Conservation (phyloP, 2,888 invertebrate genomes). For the Rutpela maculata region DNA sequence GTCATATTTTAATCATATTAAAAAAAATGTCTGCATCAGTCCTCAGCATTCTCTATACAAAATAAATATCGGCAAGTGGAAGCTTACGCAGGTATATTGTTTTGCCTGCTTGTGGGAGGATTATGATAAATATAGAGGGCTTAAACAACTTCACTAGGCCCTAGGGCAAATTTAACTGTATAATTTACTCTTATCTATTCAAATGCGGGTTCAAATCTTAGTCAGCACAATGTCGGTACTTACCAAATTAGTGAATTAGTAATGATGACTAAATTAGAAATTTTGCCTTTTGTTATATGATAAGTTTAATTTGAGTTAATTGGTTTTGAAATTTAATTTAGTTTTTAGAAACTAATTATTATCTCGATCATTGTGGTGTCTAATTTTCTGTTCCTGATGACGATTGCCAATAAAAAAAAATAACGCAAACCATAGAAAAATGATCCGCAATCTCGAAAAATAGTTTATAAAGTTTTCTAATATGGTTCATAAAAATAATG, state of each 20-base stretch:
- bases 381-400: too few species aligned
- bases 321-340: background rate
- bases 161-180: conserved; percentile 33
- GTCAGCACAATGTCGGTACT: conserved; percentile 23
- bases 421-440: too few species aligned
- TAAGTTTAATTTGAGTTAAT: background rate
- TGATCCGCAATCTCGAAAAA: too few species aligned
- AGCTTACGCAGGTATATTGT: conserved; percentile 21
- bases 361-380: too few species aligned
- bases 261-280: background rate
- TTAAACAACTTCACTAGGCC: conserved; percentile 33
- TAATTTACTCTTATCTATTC: conserved; percentile 36
- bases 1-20: too few species aligned
- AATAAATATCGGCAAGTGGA: background rate
- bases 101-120: conserved; percentile 22
- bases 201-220: conserved; percentile 26
- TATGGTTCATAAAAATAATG: too few species aligned
- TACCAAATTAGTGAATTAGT: conserved; percentile 16
- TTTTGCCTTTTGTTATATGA: background rate
- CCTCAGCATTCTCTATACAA: background rate
- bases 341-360: too few species aligned
- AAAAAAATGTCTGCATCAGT: background rate
- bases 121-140: conserved; percentile 35
- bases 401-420: too few species aligned
- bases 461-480: too few species aligned